phyloP scores from a whole-genome alignment of 2,888 invertebrate genomes.

The Apomyelois bistriatella region DNA sequence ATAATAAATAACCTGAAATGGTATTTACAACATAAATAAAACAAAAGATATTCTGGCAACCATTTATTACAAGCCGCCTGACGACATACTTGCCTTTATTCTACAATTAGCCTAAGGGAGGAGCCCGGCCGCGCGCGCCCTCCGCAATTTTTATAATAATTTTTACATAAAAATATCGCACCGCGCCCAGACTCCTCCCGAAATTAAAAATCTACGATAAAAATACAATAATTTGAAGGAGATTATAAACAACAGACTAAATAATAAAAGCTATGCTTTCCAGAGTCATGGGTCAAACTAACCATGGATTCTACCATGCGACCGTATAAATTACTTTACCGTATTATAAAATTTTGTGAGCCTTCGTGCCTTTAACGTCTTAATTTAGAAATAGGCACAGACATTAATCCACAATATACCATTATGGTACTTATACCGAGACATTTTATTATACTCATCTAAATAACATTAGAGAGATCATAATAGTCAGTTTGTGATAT shows the following conservation, averaged over 20 bases:
- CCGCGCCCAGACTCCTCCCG: constrained; percentile 24
- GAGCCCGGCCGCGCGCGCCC: constrained; percentile 22
- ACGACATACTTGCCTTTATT: constrained; percentile 41
- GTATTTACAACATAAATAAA: constrained; percentile 16
- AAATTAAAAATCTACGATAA: constrained; percentile 26
- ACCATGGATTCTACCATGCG: background rate
- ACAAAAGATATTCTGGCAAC: constrained; percentile 30
- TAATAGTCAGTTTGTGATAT: constrained; percentile 8
- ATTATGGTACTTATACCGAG: background rate
- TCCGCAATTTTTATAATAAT: constrained; percentile 26
- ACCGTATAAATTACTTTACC: constrained; percentile 1
- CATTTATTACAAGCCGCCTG: constrained; percentile 38
- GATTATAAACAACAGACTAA: constrained; percentile 36
- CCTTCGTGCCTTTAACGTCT: background rate
- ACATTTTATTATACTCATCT: background rate
- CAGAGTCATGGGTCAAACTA: constrained; percentile 21
- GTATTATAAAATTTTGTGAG: constrained; percentile 6
- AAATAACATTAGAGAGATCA: constrained; percentile 11
- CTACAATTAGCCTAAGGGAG: constrained; percentile 33
- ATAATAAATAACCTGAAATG: too few relatives aligned
- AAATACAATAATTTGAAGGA: constrained; percentile 32
- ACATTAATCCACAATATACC: background rate
- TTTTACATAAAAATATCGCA: constrained; percentile 31
- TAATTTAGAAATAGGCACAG: constrained; percentile 8
- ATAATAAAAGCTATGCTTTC: constrained; percentile 35